Evolutionary conservation across 2,888 invertebrate genomes (phyloP).

Genomic region (Trissoscelio sp.): DNA sequence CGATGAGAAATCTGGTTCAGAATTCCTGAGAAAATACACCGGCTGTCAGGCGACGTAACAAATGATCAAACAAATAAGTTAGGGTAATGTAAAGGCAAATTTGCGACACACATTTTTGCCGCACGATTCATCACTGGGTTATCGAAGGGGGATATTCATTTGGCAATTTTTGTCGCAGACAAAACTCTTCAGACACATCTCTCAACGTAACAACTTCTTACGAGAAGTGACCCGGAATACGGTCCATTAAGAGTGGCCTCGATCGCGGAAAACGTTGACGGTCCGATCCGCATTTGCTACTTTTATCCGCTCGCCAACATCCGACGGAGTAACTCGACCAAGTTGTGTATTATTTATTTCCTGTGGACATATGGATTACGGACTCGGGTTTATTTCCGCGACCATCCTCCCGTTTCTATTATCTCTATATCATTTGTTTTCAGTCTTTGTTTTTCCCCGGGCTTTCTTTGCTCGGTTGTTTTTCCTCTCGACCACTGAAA

Average conservation of each 20-base stretch:
- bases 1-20: conserved; percentile 50
- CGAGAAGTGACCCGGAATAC: conserved; percentile 58
- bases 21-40: conserved; percentile 45
- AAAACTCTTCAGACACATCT: conserved; percentile 17
- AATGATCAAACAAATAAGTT: conserved; percentile 62
- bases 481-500: conserved; percentile 5
- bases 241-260: conserved; percentile 59
- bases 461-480: conserved; percentile 30
- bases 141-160: conserved; percentile 23
- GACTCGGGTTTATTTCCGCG: conserved; percentile 68
- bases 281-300: conserved; percentile 70
- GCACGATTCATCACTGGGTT: conserved; percentile 29
- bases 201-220: conserved; percentile 40
- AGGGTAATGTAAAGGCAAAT: conserved; percentile 16
- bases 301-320: conserved; percentile 75
- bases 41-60: conserved; percentile 49
- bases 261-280: conserved; percentile 47
- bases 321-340: conserved; percentile 67
- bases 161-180: conserved; percentile 31
- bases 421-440: conserved; percentile 65
- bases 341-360: conserved; percentile 82
- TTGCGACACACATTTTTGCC: conserved; percentile 2
- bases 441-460: conserved; percentile 42
- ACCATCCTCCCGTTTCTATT: conserved; percentile 48
- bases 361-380: conserved; percentile 80